Conservation (phyloP, 1,140 invertebrate genomes). For the Contarinia nasturtii region DNA sequence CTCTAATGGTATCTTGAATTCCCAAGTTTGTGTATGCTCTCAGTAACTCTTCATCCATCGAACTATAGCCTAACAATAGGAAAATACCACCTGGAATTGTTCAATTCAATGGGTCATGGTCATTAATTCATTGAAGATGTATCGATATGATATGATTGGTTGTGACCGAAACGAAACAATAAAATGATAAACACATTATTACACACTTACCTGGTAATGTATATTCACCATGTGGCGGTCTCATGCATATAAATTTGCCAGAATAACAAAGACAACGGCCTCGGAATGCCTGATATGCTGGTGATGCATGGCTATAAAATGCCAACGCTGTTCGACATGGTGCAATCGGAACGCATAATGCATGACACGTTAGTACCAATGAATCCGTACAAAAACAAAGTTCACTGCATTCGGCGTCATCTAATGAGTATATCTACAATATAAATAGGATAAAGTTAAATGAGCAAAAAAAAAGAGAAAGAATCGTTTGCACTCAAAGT, state of each 20-base stretch:
- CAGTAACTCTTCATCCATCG: slow-evolving; percentile 64
- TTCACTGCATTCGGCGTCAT: slow-evolving; percentile 66
- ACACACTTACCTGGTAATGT: slow-evolving; percentile 19
- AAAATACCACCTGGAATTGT: slow-evolving; percentile 56
- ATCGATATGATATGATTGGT: background rate
- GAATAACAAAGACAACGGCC: slow-evolving; percentile 79
- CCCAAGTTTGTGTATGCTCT: slow-evolving; percentile 57
- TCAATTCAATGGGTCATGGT: background rate
- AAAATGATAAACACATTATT: slow-evolving; percentile 11
- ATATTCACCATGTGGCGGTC: slow-evolving; percentile 55
- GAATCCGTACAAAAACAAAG: slow-evolving; percentile 59
- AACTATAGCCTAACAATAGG: slow-evolving; percentile 71
- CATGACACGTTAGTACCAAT: slow-evolving; percentile 58
- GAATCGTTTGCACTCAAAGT: background rate
- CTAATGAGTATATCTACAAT: slow-evolving; percentile 62
- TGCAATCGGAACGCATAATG: slow-evolving; percentile 63
- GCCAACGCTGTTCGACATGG: slow-evolving; percentile 70
- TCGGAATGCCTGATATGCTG: slow-evolving; percentile 70
- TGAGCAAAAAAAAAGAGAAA: background rate
- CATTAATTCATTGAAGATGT: background rate
- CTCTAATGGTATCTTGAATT: slow-evolving; percentile 56
- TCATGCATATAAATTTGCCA: slow-evolving; percentile 76
- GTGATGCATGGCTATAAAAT: slow-evolving; percentile 73
- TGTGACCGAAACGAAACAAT: slow-evolving; percentile 3
- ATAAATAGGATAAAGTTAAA: background rate